Base-by-base conservation (phyloP, 37 sponge, comb jelly and placozoan genomes). In the Hormiphora californensis region DNA sequence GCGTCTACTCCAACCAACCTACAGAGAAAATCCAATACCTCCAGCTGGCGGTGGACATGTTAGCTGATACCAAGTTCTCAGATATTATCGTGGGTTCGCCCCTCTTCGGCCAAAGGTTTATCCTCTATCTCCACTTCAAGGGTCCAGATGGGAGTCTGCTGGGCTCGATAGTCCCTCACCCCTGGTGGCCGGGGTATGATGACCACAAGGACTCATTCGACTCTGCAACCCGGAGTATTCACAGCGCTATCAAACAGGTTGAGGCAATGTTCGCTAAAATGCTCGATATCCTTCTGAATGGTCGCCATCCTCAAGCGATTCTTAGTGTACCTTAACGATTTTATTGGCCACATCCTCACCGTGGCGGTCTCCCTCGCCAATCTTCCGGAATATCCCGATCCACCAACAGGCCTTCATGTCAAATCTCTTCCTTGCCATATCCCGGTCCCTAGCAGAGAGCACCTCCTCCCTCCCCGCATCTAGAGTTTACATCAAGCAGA, bases 361-460 rank as follows among this genome's bases (percentile, higher is more conserved):
- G 68, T 35, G 15, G 68, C 68, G 36, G 68, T 67, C 4, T 67
- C 68, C 7, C 5, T 67, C 4, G 31, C 68, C 32, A 67, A 67
- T 39, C n/a, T 30, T 67, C 4, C 68, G 68, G 38, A 67, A 67
- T 28, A 67, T 67, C 4, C 68, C 68, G 12, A 67, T 67, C 68
- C 68, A 67, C 30, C 68, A 67, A 39, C 68, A 67, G 36, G 68
- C 68, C 35, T 67, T 67, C 38, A 67, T 67, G 68, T 67, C 68
- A 19, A 67, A 67, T 35, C 68, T 67, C 19, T 67, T 67, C 37
- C 68, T 67, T 7, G 68, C 68, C 9, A 67, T 67, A 19, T 30
- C 68, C 34, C 3, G 68, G 30, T 67, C 68, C 39, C 68, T 67
- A 7, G 68, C 68, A 11, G 68, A 67, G 19, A 67, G 36, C 39